phyloP scores from a whole-genome alignment of 2,113 vertebrate genomes.

The Chrysemys picta region DNA sequence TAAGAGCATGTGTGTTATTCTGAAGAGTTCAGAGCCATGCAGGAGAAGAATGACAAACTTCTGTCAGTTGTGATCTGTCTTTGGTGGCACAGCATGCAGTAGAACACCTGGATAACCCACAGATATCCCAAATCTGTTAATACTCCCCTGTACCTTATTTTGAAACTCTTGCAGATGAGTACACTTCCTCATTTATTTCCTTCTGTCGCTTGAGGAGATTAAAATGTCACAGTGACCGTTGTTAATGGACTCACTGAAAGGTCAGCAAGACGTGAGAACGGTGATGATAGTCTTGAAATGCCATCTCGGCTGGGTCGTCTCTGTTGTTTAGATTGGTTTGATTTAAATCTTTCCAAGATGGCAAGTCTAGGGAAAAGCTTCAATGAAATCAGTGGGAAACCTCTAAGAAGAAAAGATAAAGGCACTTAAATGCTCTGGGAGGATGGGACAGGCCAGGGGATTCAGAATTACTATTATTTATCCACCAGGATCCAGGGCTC shows the following conservation, averaged over 20 bases:
- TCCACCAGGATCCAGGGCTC: neutral
- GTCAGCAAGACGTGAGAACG: neutral
- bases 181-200: neutral
- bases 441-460: neutral
- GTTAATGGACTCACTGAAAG: neutral
- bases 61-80: rapidly evolving
- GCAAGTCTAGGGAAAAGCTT: neutral
- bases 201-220: neutral
- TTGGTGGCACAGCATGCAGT: neutral
- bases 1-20: rapidly evolving
- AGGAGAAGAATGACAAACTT: neutral
- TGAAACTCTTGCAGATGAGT: neutral
- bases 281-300: neutral
- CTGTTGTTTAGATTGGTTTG: neutral
- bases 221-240: neutral
- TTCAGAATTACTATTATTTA: neutral
- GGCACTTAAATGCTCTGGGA: neutral
- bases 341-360: neutral
- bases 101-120: neutral
- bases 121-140: neutral
- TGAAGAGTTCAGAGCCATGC: neutral
- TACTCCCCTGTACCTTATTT: rapidly evolving
- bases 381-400: neutral
- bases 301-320: neutral
- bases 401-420: neutral